Conservation (phyloP, 2,113 vertebrate species). For the Crotalus helleri region DNA sequence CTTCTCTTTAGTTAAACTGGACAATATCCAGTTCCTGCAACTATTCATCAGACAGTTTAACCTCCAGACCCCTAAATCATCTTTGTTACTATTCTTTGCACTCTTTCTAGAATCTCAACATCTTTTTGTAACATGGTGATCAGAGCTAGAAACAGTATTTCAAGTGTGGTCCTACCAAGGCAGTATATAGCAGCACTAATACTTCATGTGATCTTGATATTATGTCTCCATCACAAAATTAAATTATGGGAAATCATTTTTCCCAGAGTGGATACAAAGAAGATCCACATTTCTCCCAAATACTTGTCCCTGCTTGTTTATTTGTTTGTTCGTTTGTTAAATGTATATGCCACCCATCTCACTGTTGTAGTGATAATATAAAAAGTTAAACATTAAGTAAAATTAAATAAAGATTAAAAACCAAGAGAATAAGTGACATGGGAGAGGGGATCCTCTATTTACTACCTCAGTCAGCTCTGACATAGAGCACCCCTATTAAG, state of each 20-base stretch:
- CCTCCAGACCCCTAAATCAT: background rate
- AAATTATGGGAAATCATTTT: background rate
- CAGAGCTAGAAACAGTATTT: background rate
- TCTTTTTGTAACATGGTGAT: background rate
- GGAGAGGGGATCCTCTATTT: too few species aligned
- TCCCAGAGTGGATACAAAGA: background rate
- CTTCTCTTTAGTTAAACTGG: background rate
- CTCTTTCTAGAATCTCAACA: background rate
- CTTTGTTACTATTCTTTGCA: background rate
- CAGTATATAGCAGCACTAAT: background rate
- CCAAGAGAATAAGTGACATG: too few species aligned
- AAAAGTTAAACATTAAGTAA: too few species aligned
- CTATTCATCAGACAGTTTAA: background rate
- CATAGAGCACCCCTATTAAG: too few species aligned
- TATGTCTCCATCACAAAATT: background rate
- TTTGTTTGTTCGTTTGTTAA: too few species aligned
- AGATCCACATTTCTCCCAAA: background rate
- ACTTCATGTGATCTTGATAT: background rate
- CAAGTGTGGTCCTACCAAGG: too few species aligned
- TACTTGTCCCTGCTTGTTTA: background rate
- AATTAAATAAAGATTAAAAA: too few species aligned
- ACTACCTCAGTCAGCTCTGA: too few species aligned
- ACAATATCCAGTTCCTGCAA: background rate
- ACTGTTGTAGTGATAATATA: too few species aligned
- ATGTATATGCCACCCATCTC: too few species aligned